Evolutionary conservation across 2,888 invertebrate species (phyloP), one percentile per base, ranked within the genome.

Genomic region (Cryptocephalus primarius): DNA sequence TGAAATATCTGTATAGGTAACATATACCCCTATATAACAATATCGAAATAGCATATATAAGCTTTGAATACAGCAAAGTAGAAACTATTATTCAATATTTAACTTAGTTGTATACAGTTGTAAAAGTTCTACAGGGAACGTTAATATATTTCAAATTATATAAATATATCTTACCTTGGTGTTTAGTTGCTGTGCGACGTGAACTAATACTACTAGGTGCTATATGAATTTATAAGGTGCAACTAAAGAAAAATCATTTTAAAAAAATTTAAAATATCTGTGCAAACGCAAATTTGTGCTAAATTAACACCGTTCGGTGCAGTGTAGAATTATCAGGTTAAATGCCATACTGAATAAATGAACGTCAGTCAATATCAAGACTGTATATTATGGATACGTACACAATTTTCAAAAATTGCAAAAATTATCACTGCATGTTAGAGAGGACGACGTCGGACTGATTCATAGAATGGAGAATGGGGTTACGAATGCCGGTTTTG

Each of bases 401-500:
- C 22, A 22, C 22, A 22, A 22, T 22, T 22, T 22, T 22, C 22
- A 22, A 22, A 22, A 22, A 22, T 22, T 22, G 22, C 22, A 22
- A 22, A 22, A 55, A 52, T 64, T 62, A 59, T 58, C 58, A 54
- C 63, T 64, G 62, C 62, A 60, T 65, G 52, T 59, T 61, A 60
- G 55, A 57, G 55, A 58, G 58, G 61, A 55, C 63, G 61, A 63
- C 62, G 64, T 61, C 63, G 65, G 62, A 68, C 68, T 68, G 61
- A 61, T 62, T 60, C 59, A 59, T 58, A 61, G 54, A 56, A 59
- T 6, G 22, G 22, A 22, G 22, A 22, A 22, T 59, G 63, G 63
- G 64, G 55, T 53, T 52, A 61, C 62, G 52, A 55, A 22, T 55
- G 57, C 59, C 59, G 56, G 64, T 64, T 58, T 58, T 65, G 65